phyloP scores from a whole-genome alignment of 2,797 vertebrate genomes.

The Myotis myotis region DNA sequence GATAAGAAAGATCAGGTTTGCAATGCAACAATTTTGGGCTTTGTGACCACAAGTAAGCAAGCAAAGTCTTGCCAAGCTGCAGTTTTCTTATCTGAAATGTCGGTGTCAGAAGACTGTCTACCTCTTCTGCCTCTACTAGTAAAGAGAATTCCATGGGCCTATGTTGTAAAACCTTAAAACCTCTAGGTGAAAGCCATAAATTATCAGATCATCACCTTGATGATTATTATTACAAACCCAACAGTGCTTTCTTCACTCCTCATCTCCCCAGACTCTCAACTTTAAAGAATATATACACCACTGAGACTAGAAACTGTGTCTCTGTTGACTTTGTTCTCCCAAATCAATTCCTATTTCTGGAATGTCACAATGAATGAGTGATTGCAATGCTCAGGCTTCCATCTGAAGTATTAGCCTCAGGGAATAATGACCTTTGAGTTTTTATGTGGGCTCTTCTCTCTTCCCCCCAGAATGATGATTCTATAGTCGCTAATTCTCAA shows the following conservation, averaged over 20 bases:
- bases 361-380: background rate
- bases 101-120: background rate
- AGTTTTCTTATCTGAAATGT: background rate
- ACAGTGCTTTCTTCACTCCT: background rate
- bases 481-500: background rate
- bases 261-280: background rate
- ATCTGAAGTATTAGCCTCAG: background rate
- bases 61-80: background rate
- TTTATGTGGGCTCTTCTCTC: background rate
- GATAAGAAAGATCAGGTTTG: background rate
- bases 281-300: background rate
- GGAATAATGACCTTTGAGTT: background rate
- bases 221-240: background rate
- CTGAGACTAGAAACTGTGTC: background rate
- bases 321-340: background rate
- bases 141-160: background rate
- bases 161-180: background rate
- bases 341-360: background rate
- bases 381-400: background rate
- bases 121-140: background rate
- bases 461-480: background rate
- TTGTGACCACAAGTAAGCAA: background rate
- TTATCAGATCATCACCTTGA: background rate
- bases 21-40: background rate
- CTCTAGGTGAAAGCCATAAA: background rate